A percentile compares a stretch with the other conserved stretches of the same genome.
These are phyloP conservation scores for chimpanzee (Pan troglodytes) DNA, from an alignment of 2,113 vertebrate genomes.

Conservation along the genomic window DNA sequence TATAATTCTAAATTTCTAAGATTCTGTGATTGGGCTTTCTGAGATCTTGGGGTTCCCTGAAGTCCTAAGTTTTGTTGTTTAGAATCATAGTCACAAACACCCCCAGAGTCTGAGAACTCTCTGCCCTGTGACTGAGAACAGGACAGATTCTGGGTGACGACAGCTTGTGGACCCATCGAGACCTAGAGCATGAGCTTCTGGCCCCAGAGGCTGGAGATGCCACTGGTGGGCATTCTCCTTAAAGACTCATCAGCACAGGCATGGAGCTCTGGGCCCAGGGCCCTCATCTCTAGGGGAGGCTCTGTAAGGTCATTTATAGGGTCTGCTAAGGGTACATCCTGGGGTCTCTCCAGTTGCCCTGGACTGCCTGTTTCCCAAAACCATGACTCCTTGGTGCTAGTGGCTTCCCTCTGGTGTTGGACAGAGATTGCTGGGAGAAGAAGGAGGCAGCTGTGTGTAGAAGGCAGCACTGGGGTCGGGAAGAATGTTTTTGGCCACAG, in stretches of 20 bases:
- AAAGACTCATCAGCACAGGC: background rate
- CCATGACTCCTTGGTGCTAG: background rate
- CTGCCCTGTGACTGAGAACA: background rate
- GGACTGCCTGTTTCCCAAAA: background rate
- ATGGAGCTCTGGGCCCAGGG: background rate
- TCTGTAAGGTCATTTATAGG: no score
- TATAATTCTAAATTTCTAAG: background rate
- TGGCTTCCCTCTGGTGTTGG: background rate
- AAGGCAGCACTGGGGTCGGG: background rate
- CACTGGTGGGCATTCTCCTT: background rate
- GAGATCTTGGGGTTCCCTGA: background rate
- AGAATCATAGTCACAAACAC: background rate
- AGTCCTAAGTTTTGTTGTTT: background rate
- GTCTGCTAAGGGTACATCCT: background rate
- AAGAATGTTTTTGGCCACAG: background rate
- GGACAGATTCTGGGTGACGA: background rate
- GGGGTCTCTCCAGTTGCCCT: background rate
- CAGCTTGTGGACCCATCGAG: background rate
- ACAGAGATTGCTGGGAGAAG: background rate
- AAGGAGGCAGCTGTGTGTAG: background rate
- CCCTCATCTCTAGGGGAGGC: background rate
- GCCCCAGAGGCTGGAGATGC: background rate
- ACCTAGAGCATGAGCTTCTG: background rate
- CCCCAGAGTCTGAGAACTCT: background rate
- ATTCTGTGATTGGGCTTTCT: background rate